These are phyloP conservation scores for Otocyon megalotis DNA, from an alignment of 2,113 vertebrate genomes.

Conservation along the genomic window DNA sequence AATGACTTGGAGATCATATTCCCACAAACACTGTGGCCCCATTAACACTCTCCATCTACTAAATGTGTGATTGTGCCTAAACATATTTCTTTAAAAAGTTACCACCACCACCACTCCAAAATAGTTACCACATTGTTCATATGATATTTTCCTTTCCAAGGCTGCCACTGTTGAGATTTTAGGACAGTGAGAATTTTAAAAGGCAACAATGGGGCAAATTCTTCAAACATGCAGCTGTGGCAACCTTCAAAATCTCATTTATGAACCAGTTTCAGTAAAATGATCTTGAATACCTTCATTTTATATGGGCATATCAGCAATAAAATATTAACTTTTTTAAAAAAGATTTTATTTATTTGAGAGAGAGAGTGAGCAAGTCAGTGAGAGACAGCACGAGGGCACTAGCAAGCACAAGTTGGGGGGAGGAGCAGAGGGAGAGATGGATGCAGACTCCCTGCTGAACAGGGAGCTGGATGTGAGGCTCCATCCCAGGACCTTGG, in stretches of 20 bases:
- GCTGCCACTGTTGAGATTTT: background rate
- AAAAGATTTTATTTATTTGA: no score
- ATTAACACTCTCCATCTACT: background rate
- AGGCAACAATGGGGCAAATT: background rate
- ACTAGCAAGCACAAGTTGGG: no score
- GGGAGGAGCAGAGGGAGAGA: no score
- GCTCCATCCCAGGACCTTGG: no score
- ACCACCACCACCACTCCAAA: background rate
- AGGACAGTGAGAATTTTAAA: background rate
- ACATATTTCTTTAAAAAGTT: background rate
- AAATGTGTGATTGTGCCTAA: background rate
- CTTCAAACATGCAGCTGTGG: background rate
- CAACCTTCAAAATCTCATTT: background rate
- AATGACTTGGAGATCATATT: background rate
- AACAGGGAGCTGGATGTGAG: no score
- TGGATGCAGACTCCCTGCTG: no score
- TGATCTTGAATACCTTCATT: background rate
- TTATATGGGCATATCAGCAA: background rate
- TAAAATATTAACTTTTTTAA: background rate
- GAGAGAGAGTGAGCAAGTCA: no score
- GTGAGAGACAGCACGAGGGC: no score
- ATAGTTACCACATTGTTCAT: background rate
- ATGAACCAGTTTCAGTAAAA: conserved; percentile 17
- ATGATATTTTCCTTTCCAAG: conserved; percentile 2
- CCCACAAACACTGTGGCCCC: background rate